phyloP scores from a whole-genome alignment of 35 echinoderm and acorn worm genomes.

The Patiria miniata region DNA sequence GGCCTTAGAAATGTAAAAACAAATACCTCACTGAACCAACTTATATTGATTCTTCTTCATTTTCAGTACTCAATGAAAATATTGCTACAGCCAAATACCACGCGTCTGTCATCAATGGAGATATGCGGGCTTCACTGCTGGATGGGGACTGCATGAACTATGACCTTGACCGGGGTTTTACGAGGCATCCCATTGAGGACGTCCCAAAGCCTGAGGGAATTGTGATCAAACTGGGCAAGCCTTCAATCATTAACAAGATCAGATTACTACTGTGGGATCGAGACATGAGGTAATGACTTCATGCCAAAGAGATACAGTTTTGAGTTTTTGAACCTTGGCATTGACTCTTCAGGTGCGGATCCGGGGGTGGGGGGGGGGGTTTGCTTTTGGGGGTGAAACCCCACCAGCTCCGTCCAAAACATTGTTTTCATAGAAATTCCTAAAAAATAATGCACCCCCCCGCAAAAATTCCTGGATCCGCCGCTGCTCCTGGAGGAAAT shows the following conservation, averaged over 20 bases:
- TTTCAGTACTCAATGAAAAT: constrained; percentile 88
- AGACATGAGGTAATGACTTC: constrained; percentile 74
- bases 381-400: no score
- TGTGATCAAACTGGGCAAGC: constrained; percentile 95
- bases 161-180: constrained; percentile 96
- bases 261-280: constrained; percentile 88
- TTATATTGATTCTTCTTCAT: neutral
- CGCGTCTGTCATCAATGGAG: constrained; percentile 82
- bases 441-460: no score
- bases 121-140: constrained; percentile 81
- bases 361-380: no score
- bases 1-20: no score
- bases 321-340: neutral
- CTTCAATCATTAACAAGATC: constrained; percentile 91
- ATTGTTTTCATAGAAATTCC: no score
- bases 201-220: constrained; percentile 77
- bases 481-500: no score
- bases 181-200: constrained; percentile 95
- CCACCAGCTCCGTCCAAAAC: no score
- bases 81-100: constrained; percentile 70
- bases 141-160: constrained; percentile 94
- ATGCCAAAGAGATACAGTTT: neutral
- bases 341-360: neutral
- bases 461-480: no score
- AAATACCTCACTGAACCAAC: neutral